Percentiles rank a stretch among this genome's conserved stretches.
Evolutionary conservation across 2,113 vertebrate genomes (phyloP).

Genomic region (Hucho hucho): DNA sequence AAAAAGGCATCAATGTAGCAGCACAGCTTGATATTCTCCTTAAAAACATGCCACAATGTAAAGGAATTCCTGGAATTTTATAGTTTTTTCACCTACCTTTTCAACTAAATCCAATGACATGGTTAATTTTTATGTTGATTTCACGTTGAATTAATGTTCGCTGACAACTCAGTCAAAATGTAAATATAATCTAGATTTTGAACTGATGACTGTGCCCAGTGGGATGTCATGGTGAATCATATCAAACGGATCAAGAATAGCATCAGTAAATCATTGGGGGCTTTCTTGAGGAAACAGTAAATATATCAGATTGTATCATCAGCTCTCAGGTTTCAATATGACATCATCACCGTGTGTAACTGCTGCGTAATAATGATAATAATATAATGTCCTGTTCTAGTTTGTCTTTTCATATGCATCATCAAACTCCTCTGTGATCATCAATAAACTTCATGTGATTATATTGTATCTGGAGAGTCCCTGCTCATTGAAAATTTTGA

Average conservation of each 20-base stretch:
- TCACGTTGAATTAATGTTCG: no score
- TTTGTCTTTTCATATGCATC: slow-evolving; percentile 17
- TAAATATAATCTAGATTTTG: no score
- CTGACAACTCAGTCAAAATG: no score
- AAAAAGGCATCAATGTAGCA: no score
- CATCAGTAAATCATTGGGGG: neutral
- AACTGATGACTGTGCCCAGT: no score
- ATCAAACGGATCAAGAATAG: neutral
- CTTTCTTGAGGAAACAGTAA: neutral
- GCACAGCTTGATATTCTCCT: no score
- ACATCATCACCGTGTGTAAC: slow-evolving; percentile 44
- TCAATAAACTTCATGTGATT: slow-evolving; percentile 51
- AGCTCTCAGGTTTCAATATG: slow-evolving; percentile 40
- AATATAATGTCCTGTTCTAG: slow-evolving; percentile 21
- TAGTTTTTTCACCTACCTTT: no score
- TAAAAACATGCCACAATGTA: no score
- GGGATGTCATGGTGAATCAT: no score
- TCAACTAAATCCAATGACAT: no score
- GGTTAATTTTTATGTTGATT: no score
- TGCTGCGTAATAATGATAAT: slow-evolving; percentile 37
- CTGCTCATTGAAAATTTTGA: slow-evolving; percentile 24
- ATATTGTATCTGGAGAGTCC: slow-evolving; percentile 26
- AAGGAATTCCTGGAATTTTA: no score
- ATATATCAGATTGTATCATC: neutral
- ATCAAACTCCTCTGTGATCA: slow-evolving; percentile 46